phyloP scores from a whole-genome alignment of 1,140 invertebrate species.

The Maconellicoccus hirsutus region DNA sequence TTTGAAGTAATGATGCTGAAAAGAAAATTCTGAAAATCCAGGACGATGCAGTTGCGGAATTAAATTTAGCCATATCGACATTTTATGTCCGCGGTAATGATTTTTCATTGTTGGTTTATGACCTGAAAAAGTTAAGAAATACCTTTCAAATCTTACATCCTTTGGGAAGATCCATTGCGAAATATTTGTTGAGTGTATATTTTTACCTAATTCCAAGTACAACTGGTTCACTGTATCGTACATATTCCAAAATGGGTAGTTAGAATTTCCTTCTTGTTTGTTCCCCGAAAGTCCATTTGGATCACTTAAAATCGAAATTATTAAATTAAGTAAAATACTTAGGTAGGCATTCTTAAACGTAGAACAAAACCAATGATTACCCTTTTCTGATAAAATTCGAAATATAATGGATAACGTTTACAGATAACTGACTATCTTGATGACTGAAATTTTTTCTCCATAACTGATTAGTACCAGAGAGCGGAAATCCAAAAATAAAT shows the following conservation, averaged over 20 bases:
- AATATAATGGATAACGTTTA: slow-evolving; percentile 64
- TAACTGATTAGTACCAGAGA: slow-evolving; percentile 43
- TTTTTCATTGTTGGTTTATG: slow-evolving; percentile 55
- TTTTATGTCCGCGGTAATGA: slow-evolving; percentile 79
- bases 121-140: slow-evolving; percentile 37
- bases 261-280: slow-evolving; percentile 30
- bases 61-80: slow-evolving; percentile 84
- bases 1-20: slow-evolving; percentile 64
- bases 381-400: slow-evolving; percentile 70
- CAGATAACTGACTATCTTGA: slow-evolving; percentile 57
- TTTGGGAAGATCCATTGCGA: too few species aligned
- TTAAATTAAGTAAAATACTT: not conserved
- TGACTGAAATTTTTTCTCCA: slow-evolving; percentile 56
- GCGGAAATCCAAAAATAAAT: slow-evolving; percentile 82
- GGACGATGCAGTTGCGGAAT: slow-evolving; percentile 75
- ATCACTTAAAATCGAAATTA: slow-evolving; percentile 43
- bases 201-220: slow-evolving; percentile 67
- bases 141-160: too few species aligned
- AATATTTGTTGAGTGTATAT: not conserved
- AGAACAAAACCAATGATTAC: slow-evolving; percentile 40
- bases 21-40: slow-evolving; percentile 55
- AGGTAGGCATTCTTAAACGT: too few species aligned
- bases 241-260: slow-evolving; percentile 67
- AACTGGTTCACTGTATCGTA: slow-evolving; percentile 81
- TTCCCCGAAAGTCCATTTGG: slow-evolving; percentile 40